Evolutionary conservation across 2,888 invertebrate species (phyloP).

Genomic region (Drosophila greeni): DNA sequence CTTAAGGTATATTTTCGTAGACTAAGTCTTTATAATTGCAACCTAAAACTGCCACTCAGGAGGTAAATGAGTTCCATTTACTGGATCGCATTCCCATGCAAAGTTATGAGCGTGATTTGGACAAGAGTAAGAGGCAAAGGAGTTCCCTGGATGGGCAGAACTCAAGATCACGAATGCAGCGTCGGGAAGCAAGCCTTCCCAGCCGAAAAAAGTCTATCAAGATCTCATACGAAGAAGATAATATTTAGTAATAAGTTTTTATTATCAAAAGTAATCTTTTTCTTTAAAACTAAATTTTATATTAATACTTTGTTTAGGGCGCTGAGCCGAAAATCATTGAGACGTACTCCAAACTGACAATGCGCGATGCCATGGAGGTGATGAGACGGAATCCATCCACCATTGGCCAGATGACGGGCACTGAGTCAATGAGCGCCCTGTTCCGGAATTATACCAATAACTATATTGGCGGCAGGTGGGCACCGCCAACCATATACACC

Average conservation of each 20-base stretch:
- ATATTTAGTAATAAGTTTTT: slow-evolving; percentile 7
- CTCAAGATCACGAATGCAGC: slow-evolving; percentile 5
- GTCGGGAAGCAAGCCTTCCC: neutral
- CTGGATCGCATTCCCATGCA: slow-evolving; percentile 55
- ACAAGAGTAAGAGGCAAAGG: neutral
- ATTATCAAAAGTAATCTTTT: neutral
- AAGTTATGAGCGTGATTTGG: slow-evolving; percentile 36
- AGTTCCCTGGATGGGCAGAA: neutral
- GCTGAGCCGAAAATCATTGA: slow-evolving; percentile 95
- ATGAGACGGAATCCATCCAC: slow-evolving; percentile 93
- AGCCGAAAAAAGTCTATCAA: neutral
- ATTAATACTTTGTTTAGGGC: slow-evolving; percentile 79
- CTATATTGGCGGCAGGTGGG: slow-evolving; percentile 91
- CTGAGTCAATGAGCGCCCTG: slow-evolving; percentile 94
- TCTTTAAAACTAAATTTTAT: neutral
- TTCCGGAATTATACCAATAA: slow-evolving; percentile 92
- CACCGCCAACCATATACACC: slow-evolving; percentile 80
- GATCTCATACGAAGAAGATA: neutral
- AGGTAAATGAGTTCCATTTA: slow-evolving; percentile 46
- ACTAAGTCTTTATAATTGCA: too few species aligned
- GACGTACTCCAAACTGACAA: slow-evolving; percentile 94
- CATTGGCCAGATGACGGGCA: slow-evolving; percentile 91
- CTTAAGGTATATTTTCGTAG: slow-evolving; percentile 81
- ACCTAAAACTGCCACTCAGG: slow-evolving; percentile 30
- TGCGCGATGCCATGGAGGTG: slow-evolving; percentile 95